A percentile compares a stretch with the other conserved stretches of the same genome.
These are phyloP conservation scores for Rhinopithecus roxellana DNA, from an alignment of 2,113 vertebrate genomes.

Conservation along the genomic window DNA sequence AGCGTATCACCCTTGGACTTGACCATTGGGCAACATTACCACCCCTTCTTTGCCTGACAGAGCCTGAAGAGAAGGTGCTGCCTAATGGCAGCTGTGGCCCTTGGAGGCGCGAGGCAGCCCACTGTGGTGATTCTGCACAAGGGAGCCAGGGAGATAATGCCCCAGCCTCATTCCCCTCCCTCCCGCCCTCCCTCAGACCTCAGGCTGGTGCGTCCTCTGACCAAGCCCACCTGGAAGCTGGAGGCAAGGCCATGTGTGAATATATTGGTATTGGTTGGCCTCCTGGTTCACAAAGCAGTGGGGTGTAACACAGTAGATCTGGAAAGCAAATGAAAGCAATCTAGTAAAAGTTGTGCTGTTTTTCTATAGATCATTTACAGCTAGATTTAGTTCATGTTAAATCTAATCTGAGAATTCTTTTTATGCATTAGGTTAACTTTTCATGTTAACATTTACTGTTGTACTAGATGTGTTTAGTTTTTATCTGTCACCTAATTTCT, in stretches of 20 bases:
- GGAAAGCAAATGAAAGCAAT: neutral
- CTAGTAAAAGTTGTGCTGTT: neutral
- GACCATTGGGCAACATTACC: neutral
- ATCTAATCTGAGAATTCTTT: neutral
- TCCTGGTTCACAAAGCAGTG: neutral
- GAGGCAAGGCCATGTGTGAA: neutral
- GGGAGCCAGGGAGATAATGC: neutral
- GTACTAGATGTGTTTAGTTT: neutral
- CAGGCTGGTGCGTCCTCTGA: neutral
- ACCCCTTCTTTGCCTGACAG: neutral
- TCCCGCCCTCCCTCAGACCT: neutral
- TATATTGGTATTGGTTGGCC: neutral
- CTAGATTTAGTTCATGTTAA: neutral
- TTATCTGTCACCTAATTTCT: slow-evolving; percentile 32
- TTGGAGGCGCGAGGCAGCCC: neutral
- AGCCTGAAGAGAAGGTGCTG: neutral
- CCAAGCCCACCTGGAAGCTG: neutral
- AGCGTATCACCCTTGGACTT: neutral
- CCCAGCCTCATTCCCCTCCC: neutral
- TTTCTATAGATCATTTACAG: neutral
- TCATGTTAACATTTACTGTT: neutral
- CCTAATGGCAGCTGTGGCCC: neutral
- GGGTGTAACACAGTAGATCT: neutral
- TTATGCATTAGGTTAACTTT: neutral
- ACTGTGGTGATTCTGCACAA: neutral